A percentile compares a stretch with the other conserved stretches of the same genome.
Evolutionary conservation across 2,113 vertebrate genomes (phyloP).

Genomic region (Leptobrachium leishanense): DNA sequence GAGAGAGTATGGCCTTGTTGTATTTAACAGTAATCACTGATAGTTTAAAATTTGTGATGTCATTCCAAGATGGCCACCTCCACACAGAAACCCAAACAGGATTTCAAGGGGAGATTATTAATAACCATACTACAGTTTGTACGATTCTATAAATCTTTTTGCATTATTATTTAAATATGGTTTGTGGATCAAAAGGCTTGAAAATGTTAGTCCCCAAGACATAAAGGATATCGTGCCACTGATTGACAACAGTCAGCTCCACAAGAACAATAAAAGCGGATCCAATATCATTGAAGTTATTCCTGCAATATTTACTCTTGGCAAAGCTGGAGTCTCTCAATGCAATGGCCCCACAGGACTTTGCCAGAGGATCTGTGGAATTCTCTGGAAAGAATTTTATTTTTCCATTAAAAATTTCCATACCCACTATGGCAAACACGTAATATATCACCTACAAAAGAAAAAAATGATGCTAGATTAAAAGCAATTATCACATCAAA

Average conservation of each 20-base stretch:
- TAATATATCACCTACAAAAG: conserved; percentile 84
- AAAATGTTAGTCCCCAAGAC: background rate
- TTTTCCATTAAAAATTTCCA: conserved; percentile 86
- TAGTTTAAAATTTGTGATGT: no score
- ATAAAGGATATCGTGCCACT: conserved; percentile 93
- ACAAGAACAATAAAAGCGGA: conserved; percentile 80
- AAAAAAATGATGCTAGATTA: conserved; percentile 32
- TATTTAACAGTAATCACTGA: no score
- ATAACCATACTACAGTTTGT: no score
- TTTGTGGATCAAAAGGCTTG: background rate
- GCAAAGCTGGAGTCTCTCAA: conserved; percentile 77
- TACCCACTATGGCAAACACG: conserved; percentile 86
- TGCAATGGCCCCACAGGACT: conserved; percentile 77
- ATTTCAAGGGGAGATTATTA: no score
- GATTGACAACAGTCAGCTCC: conserved; percentile 93
- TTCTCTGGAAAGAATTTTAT: conserved; percentile 69
- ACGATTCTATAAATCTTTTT: no score
- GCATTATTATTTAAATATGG: no score
- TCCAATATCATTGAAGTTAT: conserved; percentile 87
- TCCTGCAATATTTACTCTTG: conserved; percentile 83
- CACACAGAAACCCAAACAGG: no score
- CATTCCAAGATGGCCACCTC: no score
- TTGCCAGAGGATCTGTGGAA: conserved; percentile 51
- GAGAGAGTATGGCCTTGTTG: no score
- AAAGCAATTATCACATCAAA: no score